Base-by-base conservation (phyloP, 2,797 vertebrate species). In the Eulemur rubriventer region DNA sequence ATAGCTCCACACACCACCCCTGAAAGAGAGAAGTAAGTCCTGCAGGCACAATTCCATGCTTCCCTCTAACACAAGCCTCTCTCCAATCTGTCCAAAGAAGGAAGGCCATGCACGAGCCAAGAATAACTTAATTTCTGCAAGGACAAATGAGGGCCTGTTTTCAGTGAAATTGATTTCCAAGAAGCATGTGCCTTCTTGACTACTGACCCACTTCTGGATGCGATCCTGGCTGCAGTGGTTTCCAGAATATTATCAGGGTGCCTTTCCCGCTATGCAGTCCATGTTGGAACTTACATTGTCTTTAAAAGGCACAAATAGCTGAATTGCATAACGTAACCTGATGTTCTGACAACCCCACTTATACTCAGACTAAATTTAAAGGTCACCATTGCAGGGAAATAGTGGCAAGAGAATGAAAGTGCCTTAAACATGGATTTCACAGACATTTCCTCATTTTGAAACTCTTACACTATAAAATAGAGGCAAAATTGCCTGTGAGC, bases 271-370 rank as follows among this genome's bases (percentile, higher is more conserved):
- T 13, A 59, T 30, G 81, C 57, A 2, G 82, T 48, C 30, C 26
- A 1, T 0, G 5, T 20, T 57, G 79, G 78, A 84, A 72, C 57
- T 82, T 41, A 41, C 63, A 16, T 70, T 2, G 1, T 85, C 86
- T 94, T 96, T 91, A 93, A 94, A 94, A 96, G 96, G 92, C 95
- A 97, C 96, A 96, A 89, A 89, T 50, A 95, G 94, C 83, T 69
- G 85, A 93, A 38, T 9, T 43, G 93, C 80, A 46, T 96, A 97
- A 97, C 93, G 85, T 91, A 96, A 91, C 83, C 92, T 38, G 95
- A 97, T 95, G 97, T 97, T 96, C 97, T 95, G 97, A 98, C 98
- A 98, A 89, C 70, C 83, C 94, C 67, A 52, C 89, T 97, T 96
- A 96, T 2, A 79, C 83, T 96, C 94, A 67, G 95, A 90, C 94